Conservation (phyloP, 2,113 vertebrate genomes). For the Hydrolagus affinis region DNA sequence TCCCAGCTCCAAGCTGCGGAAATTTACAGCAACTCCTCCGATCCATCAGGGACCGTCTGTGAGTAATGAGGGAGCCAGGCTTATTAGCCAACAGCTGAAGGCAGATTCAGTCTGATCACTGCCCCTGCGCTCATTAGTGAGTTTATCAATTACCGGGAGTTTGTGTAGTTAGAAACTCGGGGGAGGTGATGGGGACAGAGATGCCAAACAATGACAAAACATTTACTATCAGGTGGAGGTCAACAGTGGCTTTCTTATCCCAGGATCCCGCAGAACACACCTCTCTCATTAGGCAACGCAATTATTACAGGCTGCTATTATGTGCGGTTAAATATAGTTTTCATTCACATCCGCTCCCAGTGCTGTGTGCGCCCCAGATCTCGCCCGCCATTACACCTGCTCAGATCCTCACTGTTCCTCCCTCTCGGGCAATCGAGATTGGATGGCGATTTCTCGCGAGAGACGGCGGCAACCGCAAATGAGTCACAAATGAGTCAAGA, state of each 20-base stretch:
- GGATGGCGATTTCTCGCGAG: too few relatives aligned
- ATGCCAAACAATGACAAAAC: too few relatives aligned
- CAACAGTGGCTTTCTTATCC: too few relatives aligned
- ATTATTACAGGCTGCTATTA: background rate
- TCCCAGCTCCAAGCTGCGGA: background rate
- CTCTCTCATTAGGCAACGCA: background rate
- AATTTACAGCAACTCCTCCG: background rate
- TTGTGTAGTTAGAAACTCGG: background rate
- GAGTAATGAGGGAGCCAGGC: background rate
- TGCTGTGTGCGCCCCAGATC: constrained; percentile 36
- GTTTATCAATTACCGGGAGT: background rate
- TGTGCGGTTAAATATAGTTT: too few relatives aligned
- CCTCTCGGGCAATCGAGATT: constrained; percentile 33
- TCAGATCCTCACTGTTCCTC: constrained; percentile 39
- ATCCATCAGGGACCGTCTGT: background rate
- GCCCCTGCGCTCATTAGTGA: background rate
- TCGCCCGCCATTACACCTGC: background rate
- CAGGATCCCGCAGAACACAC: background rate
- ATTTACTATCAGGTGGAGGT: too few relatives aligned
- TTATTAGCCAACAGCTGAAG: background rate
- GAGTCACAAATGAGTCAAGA: background rate
- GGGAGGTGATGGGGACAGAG: too few relatives aligned
- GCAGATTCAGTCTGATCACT: background rate
- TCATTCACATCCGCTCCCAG: constrained; percentile 35
- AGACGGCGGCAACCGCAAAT: too few relatives aligned